Percentiles rank a stretch among this genome's conserved stretches.
Evolutionary conservation across 2,113 vertebrate genomes (phyloP).

Genomic region (Brachyhypopomus occidentalis): DNA sequence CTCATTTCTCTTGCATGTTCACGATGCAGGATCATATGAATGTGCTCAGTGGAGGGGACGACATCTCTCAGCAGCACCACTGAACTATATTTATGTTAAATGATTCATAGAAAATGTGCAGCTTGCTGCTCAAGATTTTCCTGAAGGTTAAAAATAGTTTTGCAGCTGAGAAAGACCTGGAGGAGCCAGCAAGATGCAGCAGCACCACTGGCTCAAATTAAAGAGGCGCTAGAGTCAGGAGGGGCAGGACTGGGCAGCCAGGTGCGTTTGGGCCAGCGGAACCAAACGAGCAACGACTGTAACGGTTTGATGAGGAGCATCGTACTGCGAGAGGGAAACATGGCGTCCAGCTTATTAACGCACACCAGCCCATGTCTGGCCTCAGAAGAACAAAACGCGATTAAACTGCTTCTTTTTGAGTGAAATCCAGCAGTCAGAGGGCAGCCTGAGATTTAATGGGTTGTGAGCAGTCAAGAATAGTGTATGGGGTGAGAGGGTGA

Average conservation of each 20-base stretch:
- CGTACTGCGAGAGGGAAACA: slow-evolving; percentile 21
- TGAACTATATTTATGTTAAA: slow-evolving; percentile 37
- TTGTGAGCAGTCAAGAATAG: too few species aligned
- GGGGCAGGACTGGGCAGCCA: slow-evolving; percentile 44
- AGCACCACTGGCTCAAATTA: slow-evolving; percentile 43
- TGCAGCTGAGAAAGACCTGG: slow-evolving; percentile 11
- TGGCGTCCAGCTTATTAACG: neutral
- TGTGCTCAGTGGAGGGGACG: neutral
- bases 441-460: too few species aligned
- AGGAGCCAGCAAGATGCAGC: slow-evolving; percentile 1
- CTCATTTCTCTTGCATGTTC: neutral
- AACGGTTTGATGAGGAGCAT: slow-evolving; percentile 40
- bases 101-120: slow-evolving; percentile 52
- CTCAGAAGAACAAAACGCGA: slow-evolving; percentile 11
- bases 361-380: too few species aligned
- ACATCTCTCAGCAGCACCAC: slow-evolving; percentile 4
- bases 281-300: slow-evolving; percentile 21
- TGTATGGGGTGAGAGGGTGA: slow-evolving; percentile 30
- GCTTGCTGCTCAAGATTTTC: slow-evolving; percentile 48
- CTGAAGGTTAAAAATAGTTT: slow-evolving; percentile 49
- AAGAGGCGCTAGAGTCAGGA: slow-evolving; percentile 37
- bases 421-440: neutral
- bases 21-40: neutral
- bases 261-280: slow-evolving; percentile 26
- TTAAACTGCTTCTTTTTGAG: slow-evolving; percentile 27